Conservation (phyloP, 1,140 invertebrate genomes). For the Acyrthosiphon pisum region DNA sequence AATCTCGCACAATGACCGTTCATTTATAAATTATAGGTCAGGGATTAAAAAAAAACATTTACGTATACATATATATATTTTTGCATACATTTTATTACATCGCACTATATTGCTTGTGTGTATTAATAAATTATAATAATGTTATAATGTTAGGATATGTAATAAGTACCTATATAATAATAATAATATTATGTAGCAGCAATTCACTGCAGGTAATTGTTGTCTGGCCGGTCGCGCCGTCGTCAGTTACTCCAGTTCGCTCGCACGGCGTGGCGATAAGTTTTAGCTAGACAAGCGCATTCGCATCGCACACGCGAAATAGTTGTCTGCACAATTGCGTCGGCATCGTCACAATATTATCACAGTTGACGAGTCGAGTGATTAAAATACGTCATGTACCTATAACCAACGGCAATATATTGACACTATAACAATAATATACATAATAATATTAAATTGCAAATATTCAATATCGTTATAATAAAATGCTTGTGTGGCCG, state of each 20-base stretch:
- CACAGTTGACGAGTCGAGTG: neutral
- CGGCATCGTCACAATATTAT: neutral
- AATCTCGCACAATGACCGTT: neutral
- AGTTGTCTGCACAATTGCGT: neutral
- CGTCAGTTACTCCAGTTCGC: neutral
- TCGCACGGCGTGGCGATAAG: neutral
- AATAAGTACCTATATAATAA: neutral
- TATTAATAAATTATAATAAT: neutral
- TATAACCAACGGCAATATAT: neutral
- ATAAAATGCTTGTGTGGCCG: neutral
- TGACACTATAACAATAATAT: neutral
- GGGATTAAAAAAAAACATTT: neutral
- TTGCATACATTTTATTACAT: neutral
- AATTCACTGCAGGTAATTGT: slow-evolving; percentile 17
- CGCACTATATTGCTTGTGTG: neutral
- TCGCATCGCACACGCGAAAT: neutral
- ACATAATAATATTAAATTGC: neutral
- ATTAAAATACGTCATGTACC: neutral
- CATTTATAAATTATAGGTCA: slow-evolving; percentile 12
- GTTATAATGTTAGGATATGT: neutral
- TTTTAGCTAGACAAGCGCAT: neutral
- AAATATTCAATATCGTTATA: neutral
- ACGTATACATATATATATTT: neutral
- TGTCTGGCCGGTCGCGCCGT: slow-evolving; percentile 18
- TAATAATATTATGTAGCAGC: neutral